phyloP scores from a whole-genome alignment of 2,797 vertebrate genomes.

The Mareca penelope region DNA sequence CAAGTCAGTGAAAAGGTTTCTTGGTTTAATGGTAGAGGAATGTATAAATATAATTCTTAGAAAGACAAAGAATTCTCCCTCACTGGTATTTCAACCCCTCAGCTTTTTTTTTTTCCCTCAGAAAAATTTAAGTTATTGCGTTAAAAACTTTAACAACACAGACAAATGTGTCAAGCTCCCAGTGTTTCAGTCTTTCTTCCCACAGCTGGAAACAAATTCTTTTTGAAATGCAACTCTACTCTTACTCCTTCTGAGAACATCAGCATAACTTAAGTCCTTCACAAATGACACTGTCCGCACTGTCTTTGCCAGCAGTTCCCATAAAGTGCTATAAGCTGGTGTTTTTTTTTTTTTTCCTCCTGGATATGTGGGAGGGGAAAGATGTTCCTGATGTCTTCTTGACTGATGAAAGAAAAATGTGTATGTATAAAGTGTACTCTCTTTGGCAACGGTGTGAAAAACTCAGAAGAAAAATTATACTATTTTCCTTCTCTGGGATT shows the following conservation, averaged over 20 bases:
- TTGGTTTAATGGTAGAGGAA: not conserved
- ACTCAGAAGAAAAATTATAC: rapidly evolving
- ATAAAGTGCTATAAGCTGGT: not conserved
- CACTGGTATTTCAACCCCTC: not conserved
- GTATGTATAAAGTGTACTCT: not conserved
- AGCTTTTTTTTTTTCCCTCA: not conserved
- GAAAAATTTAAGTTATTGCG: not conserved
- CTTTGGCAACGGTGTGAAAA: not conserved
- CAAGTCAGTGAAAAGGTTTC: not conserved
- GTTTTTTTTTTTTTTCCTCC: not conserved
- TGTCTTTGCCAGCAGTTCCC: not conserved
- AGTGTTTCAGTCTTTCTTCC: not conserved
- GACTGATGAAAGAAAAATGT: not conserved
- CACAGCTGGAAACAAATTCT: not conserved
- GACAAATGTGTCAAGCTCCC: not conserved
- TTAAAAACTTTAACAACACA: not conserved
- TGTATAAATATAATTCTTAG: not conserved
- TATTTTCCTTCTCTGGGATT: not conserved
- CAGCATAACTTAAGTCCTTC: not conserved
- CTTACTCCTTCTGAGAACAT: not conserved
- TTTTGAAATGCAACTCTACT: not conserved
- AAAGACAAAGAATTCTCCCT: not conserved
- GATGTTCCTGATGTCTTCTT: not conserved
- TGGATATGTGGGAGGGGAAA: not conserved
- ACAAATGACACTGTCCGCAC: not conserved